phyloP scores from a whole-genome alignment of 2,113 vertebrate genomes.

The Poeciliopsis prolifica region DNA sequence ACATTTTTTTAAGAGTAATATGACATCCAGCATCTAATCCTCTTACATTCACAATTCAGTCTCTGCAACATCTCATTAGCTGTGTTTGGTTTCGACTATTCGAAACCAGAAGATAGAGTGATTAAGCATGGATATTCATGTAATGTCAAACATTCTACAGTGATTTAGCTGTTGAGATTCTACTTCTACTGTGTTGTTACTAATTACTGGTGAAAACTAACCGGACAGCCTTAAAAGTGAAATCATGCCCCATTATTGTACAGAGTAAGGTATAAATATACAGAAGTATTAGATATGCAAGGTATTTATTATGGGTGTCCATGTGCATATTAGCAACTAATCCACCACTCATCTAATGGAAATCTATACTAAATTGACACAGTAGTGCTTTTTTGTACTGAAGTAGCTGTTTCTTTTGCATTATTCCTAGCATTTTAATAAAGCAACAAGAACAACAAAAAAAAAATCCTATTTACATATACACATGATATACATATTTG shows the following conservation, averaged over 20 bases:
- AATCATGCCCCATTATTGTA: slow-evolving; percentile 36
- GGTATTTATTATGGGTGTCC: slow-evolving; percentile 42
- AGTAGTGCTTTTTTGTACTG: slow-evolving; percentile 3
- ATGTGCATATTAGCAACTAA: slow-evolving; percentile 19
- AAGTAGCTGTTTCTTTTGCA: slow-evolving; percentile 11
- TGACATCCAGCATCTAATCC: slow-evolving; percentile 20
- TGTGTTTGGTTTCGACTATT: slow-evolving; percentile 30
- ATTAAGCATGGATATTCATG: slow-evolving; percentile 48
- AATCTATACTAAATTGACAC: slow-evolving; percentile 11
- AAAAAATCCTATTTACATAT: neutral
- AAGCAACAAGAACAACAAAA: slow-evolving; percentile 4
- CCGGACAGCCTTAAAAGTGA: slow-evolving; percentile 30
- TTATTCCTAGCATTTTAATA: slow-evolving; percentile 37
- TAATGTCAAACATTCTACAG: slow-evolving; percentile 40
- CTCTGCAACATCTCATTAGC: slow-evolving; percentile 15
- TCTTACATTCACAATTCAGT: slow-evolving; percentile 5
- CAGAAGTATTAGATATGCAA: slow-evolving; percentile 28
- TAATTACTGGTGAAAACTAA: slow-evolving; percentile 58
- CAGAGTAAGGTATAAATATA: slow-evolving; percentile 44
- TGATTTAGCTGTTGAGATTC: slow-evolving; percentile 27
- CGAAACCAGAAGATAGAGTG: slow-evolving; percentile 34
- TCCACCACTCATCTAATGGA: slow-evolving; percentile 11
- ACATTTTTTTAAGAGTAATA: slow-evolving; percentile 30
- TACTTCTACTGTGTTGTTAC: slow-evolving; percentile 47
- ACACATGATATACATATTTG: neutral